Evolutionary conservation across 2,797 vertebrate genomes (phyloP).

Genomic region (Pagetopsis macropterus): DNA sequence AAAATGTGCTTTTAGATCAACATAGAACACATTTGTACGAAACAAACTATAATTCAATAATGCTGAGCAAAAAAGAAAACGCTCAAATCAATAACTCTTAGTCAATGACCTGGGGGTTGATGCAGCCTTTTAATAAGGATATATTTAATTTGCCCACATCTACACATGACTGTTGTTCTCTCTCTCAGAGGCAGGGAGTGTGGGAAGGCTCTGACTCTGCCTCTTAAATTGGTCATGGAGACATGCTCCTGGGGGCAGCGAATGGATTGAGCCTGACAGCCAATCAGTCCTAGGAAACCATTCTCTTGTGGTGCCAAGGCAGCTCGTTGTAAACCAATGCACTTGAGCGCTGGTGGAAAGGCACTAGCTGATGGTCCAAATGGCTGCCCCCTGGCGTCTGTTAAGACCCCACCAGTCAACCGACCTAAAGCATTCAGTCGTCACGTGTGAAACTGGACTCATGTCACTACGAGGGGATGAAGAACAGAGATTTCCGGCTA

Average conservation of each 20-base stretch:
- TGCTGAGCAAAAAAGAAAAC: conserved; percentile 28
- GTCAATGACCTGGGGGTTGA: conserved; percentile 55
- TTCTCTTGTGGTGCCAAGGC: conserved; percentile 66
- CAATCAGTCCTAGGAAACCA: conserved; percentile 73
- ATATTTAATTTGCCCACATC: conserved; percentile 72
- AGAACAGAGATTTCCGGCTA: conserved; percentile 63
- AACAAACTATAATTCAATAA: conserved; percentile 20
- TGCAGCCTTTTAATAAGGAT: conserved; percentile 64
- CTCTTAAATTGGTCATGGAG: conserved; percentile 77
- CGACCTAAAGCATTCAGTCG: conserved; percentile 61
- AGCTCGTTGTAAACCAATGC: conserved; percentile 70
- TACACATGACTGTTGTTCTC: conserved; percentile 49
- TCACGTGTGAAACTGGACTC: conserved; percentile 29
- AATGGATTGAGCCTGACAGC: conserved; percentile 77
- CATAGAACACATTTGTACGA: conserved; percentile 12
- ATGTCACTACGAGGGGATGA: conserved; percentile 55
- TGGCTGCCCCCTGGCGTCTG: conserved; percentile 62
- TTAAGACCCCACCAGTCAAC: conserved; percentile 58
- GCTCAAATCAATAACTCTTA: conserved; percentile 58
- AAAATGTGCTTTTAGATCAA: conserved; percentile 5
- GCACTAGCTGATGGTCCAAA: conserved; percentile 68
- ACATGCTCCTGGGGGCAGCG: conserved; percentile 70
- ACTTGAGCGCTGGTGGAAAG: conserved; percentile 66
- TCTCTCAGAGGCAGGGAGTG: conserved; percentile 69
- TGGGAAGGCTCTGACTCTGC: conserved; percentile 77